A percentile compares a stretch with the other conserved stretches of the same genome.
phyloP scores from a whole-genome alignment of 2,113 vertebrate genomes.

The Tyrannus savana region DNA sequence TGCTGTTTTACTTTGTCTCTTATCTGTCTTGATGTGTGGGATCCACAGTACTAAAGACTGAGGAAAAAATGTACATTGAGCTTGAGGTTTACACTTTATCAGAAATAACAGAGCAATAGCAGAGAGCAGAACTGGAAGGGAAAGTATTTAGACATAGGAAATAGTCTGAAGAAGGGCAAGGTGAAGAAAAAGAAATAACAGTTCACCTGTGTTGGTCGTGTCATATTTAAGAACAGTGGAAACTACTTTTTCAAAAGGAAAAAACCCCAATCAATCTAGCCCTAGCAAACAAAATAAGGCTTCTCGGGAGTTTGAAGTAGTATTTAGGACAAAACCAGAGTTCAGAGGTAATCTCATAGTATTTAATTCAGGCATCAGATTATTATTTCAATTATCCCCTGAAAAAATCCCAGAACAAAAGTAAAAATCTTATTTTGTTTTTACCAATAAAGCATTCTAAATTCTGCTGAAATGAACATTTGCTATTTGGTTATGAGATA shows the following conservation, averaged over 20 bases:
- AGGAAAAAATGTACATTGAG: not conserved
- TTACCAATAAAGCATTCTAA: not conserved
- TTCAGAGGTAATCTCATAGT: not conserved
- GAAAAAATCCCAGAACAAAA: not conserved
- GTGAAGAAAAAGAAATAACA: not conserved
- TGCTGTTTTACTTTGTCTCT: not conserved
- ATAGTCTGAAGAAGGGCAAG: not conserved
- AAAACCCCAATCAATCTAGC: not conserved
- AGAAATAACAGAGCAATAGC: not conserved
- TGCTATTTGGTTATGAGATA: not conserved
- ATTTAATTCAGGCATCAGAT: not conserved
- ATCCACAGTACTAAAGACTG: not conserved
- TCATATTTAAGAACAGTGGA: not conserved
- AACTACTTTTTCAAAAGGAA: not conserved
- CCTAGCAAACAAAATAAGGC: not conserved
- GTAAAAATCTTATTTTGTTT: not conserved
- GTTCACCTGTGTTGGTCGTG: not conserved
- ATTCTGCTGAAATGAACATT: not conserved
- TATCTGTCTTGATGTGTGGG: not conserved
- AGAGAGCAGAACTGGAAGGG: not conserved
- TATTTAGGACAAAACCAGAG: not conserved
- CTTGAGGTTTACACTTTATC: not conserved
- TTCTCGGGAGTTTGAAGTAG: not conserved
- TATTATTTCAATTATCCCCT: not conserved
- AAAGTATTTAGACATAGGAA: not conserved